Evolutionary conservation across 2,888 invertebrate species (phyloP), one percentile per base, ranked within the genome.

Genomic region (Tetanocera ferruginea): DNA sequence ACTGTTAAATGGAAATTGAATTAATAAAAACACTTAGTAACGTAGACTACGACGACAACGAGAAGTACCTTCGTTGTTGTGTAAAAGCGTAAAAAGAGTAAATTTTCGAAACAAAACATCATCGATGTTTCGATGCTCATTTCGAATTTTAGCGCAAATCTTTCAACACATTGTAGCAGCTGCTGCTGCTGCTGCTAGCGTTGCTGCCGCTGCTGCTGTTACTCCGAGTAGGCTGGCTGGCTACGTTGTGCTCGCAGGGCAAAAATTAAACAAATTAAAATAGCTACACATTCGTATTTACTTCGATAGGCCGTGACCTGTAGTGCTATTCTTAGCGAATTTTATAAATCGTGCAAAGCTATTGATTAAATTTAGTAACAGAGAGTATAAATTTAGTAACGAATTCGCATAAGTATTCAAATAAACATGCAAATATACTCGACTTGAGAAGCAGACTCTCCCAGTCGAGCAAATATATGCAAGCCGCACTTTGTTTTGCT

Each of bases 301-400:
- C 83, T 84, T 82, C 85, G 83, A 85, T 84, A 85, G 87, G 88
- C 87, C 87, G 82, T 87, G 88, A 88, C 87, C 88, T 86, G 87
- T 82, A 85, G 85, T 85, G 85, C 86, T 87, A 87, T 87, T 85
- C 85, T 82, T 88, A 87, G 84, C 81, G 77, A 80, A 83, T 79
- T 43, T 86, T 87, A 85, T 84, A 88, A 87, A 85, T 87, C 86
- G 85, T 86, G 85, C 85, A 87, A 84, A 84, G 83, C 88, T 84
- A 84, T 83, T 79, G 80, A 85, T 85, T 86, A 85, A 83, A 85
- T 84, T 85, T 85, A 85, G 85, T 83, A 86, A 82, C 84, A 86
- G 80, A 51, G 49, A 73, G 70, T 70, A 62, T 81, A 82, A 80
- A 80, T 83, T 81, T 83, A 82, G 79, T 76, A 17, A 64, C 49